Percentiles rank a stretch among this genome's conserved stretches.
These are phyloP conservation scores for Muraenolepis orangiensis DNA, from an alignment of 2,797 vertebrate species.

Conservation along the genomic window DNA sequence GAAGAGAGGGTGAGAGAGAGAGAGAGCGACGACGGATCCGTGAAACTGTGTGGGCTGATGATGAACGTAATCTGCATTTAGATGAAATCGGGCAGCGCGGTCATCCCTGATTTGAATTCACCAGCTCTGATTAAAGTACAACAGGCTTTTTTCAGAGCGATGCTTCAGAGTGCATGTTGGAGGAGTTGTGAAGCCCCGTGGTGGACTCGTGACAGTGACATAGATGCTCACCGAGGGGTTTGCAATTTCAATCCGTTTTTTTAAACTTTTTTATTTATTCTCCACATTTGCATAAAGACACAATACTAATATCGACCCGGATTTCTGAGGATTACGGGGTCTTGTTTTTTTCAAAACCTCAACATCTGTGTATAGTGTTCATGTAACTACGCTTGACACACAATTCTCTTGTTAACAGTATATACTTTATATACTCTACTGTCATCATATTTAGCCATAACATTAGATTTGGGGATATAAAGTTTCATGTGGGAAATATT, in stretches of 20 bases:
- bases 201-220: not conserved
- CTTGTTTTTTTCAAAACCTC: not conserved
- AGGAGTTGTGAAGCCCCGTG: not conserved
- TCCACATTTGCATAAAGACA: not conserved
- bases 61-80: constrained; percentile 58
- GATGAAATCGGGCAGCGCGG: constrained; percentile 43
- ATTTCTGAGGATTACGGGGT: not conserved
- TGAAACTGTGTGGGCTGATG: constrained; percentile 38
- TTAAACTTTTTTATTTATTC: not conserved
- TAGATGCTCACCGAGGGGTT: not conserved
- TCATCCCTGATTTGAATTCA: constrained; percentile 34
- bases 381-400: no score
- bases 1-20: constrained; percentile 2
- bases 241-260: not conserved
- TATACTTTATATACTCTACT: no score
- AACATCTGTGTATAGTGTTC: not conserved
- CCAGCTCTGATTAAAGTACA: constrained; percentile 18
- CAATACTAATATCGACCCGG: not conserved
- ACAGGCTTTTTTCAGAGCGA: constrained; percentile 22
- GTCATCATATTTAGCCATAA: not conserved
- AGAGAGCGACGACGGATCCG: constrained; percentile 30
- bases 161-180: constrained; percentile 7
- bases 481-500: not conserved
- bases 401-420: no score
- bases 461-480: not conserved